phyloP scores from a whole-genome alignment of 1,140 invertebrate genomes.

The Sycophaga agraensis region DNA sequence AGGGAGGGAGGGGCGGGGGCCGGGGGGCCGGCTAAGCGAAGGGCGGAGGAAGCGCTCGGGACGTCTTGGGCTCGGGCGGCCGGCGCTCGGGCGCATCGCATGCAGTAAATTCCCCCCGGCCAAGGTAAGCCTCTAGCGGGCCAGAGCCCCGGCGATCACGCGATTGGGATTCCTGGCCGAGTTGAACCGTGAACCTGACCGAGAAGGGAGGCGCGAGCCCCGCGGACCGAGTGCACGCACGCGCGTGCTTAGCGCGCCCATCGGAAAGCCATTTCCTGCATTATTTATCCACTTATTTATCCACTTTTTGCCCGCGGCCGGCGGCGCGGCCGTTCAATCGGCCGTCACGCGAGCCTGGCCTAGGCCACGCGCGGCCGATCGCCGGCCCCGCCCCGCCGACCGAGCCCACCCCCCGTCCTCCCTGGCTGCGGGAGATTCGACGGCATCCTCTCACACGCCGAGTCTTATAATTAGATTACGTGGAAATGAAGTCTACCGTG shows the following conservation, averaged over 20 bases:
- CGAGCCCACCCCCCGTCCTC: too few relatives aligned
- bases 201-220: conserved; percentile 6
- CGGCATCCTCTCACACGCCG: too few relatives aligned
- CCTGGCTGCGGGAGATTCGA: too few relatives aligned
- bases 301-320: conserved; percentile 39
- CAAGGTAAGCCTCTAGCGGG: conserved; percentile 27
- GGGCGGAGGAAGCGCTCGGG: conserved; percentile 22
- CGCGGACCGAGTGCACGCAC: neutral
- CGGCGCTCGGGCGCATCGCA: conserved; percentile 50
- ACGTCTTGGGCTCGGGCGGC: conserved; percentile 39
- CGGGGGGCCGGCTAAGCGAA: conserved; percentile 3
- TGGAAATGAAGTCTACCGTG: too few relatives aligned
- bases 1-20: neutral
- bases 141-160: conserved; percentile 39
- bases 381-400: too few relatives aligned
- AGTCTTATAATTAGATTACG: too few relatives aligned
- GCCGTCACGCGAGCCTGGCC: conserved; percentile 38
- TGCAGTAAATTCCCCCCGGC: conserved; percentile 52
- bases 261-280: neutral
- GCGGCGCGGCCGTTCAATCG: conserved; percentile 24
- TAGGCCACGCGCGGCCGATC: too few relatives aligned
- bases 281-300: conserved; percentile 30
- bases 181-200: conserved; percentile 30
- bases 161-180: conserved; percentile 39
- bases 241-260: neutral